These are phyloP conservation scores for Dryadula phaetusa DNA, from an alignment of 2,888 invertebrate genomes.

Conservation along the genomic window DNA sequence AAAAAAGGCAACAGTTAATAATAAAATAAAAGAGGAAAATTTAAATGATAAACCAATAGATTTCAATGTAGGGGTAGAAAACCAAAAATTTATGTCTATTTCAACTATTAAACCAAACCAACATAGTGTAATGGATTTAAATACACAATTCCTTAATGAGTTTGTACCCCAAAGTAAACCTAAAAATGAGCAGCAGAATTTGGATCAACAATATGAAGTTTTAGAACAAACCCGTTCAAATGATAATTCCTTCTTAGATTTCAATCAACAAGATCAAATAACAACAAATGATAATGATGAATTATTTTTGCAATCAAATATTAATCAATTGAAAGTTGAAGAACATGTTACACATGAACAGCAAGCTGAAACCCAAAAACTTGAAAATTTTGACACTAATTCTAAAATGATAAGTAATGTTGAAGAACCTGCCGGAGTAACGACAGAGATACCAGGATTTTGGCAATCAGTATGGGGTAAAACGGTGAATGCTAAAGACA, in stretches of 20 bases:
- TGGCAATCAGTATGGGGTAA: slow-evolving; percentile 83
- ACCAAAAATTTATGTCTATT: slow-evolving; percentile 12
- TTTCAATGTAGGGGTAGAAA: slow-evolving; percentile 30
- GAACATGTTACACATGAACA: slow-evolving; percentile 14
- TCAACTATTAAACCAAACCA: slow-evolving; percentile 22
- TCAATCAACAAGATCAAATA: slow-evolving; percentile 3
- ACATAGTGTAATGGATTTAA: not conserved
- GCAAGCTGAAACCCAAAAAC: slow-evolving; percentile 15
- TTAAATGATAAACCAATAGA: slow-evolving; percentile 18
- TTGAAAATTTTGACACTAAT: slow-evolving; percentile 23
- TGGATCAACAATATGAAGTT: slow-evolving; percentile 36
- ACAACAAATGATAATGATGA: not conserved
- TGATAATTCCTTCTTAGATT: slow-evolving; percentile 1
- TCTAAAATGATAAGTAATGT: slow-evolving; percentile 33
- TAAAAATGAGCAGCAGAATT: slow-evolving; percentile 40
- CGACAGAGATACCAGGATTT: slow-evolving; percentile 77
- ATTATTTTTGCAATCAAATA: not conserved
- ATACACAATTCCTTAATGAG: slow-evolving; percentile 6
- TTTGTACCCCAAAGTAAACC: slow-evolving; percentile 11
- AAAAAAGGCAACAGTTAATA: not conserved
- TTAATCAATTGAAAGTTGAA: not conserved
- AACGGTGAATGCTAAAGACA: slow-evolving; percentile 79
- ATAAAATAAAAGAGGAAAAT: slow-evolving; percentile 4
- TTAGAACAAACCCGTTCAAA: slow-evolving; percentile 32
- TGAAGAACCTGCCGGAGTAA: slow-evolving; percentile 51